phyloP scores from a whole-genome alignment of 2,113 vertebrate species.

The Elephas maximus region DNA sequence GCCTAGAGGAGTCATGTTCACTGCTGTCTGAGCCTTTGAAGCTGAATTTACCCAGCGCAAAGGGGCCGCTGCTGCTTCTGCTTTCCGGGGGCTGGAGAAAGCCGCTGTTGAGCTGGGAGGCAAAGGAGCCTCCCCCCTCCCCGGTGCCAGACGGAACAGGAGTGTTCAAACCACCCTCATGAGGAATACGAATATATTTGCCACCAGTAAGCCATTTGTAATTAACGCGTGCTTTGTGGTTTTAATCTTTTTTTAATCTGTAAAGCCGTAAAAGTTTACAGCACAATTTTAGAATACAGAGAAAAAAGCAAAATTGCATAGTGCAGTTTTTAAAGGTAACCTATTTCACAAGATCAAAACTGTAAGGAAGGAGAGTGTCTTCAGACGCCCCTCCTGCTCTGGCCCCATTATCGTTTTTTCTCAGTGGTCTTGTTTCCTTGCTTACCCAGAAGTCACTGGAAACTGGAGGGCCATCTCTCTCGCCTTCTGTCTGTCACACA shows the following conservation, averaged over 20 bases:
- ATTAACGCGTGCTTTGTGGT: slow-evolving; percentile 72
- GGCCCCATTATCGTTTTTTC: slow-evolving; percentile 36
- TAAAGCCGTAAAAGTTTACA: slow-evolving; percentile 77
- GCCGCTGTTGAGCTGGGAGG: not conserved
- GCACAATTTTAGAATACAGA: slow-evolving; percentile 56
- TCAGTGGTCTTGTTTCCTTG: slow-evolving; percentile 50
- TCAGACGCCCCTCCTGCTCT: not conserved
- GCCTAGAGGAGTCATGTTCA: fast-evolving
- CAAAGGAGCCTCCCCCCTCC: slow-evolving; percentile 1
- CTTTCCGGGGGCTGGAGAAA: not conserved
- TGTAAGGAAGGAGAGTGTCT: not conserved
- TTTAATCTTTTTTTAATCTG: slow-evolving; percentile 78
- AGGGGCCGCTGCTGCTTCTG: not conserved
- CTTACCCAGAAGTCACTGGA: slow-evolving; percentile 38
- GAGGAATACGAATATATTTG: slow-evolving; percentile 42
- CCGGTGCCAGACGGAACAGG: not conserved
- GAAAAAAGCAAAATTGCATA: slow-evolving; percentile 40
- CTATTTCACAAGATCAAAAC: slow-evolving; percentile 66
- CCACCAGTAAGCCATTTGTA: slow-evolving; percentile 66
- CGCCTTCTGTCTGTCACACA: not conserved
- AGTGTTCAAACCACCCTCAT: not conserved
- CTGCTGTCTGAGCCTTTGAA: not conserved
- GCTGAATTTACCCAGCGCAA: not conserved
- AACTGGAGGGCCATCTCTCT: slow-evolving; percentile 66
- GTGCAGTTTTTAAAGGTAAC: slow-evolving; percentile 52